Evolutionary conservation across 1,140 invertebrate species (phyloP).

Genomic region (Trypoxylus dichotomus): DNA sequence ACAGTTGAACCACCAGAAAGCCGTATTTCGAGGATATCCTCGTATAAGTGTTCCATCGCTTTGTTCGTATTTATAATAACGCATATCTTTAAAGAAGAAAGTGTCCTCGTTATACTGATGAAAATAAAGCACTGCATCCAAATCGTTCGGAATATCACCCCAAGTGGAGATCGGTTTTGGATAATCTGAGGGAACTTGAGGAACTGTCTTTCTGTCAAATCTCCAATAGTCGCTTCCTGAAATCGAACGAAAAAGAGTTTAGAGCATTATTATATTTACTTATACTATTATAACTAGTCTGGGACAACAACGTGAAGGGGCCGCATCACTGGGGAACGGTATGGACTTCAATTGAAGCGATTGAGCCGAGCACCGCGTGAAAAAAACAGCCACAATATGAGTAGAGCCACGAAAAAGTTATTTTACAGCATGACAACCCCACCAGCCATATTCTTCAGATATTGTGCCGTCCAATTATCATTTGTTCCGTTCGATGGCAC

Average conservation of each 20-base stretch:
- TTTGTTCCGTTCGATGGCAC: too few relatives aligned
- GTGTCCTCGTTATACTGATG: not conserved
- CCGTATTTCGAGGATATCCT: not conserved
- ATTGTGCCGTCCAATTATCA: too few relatives aligned
- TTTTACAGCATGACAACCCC: too few relatives aligned
- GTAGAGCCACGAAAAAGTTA: too few relatives aligned
- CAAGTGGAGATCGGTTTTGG: not conserved
- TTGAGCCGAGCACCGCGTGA: too few relatives aligned
- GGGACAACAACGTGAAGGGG: too few relatives aligned
- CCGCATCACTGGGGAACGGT: too few relatives aligned
- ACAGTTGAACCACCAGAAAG: not conserved
- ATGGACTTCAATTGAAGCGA: too few relatives aligned
- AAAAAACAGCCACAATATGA: too few relatives aligned
- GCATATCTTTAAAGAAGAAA: not conserved
- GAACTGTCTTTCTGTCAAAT: not conserved
- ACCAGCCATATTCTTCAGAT: too few relatives aligned
- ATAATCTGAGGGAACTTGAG: not conserved
- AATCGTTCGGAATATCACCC: not conserved
- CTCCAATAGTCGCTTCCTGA: not conserved
- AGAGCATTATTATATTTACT: too few relatives aligned
- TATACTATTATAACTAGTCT: too few relatives aligned
- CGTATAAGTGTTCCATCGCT: not conserved
- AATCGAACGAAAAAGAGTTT: not conserved
- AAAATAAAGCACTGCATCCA: not conserved
- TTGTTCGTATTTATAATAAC: not conserved